A percentile compares a stretch with the other conserved stretches of the same genome.
These are phyloP conservation scores for Dallia pectoralis DNA, from an alignment of 2,797 vertebrate genomes.

Conservation along the genomic window DNA sequence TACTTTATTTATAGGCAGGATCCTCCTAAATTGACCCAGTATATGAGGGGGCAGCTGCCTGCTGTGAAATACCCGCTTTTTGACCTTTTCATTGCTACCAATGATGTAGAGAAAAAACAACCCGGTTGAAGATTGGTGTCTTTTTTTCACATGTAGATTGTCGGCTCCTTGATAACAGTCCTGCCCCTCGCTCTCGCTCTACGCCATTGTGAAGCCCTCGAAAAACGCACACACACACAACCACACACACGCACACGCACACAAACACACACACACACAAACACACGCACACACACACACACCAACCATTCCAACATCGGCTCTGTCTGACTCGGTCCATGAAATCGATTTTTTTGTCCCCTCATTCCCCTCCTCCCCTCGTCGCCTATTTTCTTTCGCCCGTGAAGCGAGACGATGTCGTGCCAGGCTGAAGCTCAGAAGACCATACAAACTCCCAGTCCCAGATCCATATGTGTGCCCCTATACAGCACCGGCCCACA, in stretches of 20 bases:
- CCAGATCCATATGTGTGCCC: constrained; percentile 47
- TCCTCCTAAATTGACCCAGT: constrained; percentile 30
- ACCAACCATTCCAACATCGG: constrained; percentile 55
- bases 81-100: constrained; percentile 32
- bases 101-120: constrained; percentile 51
- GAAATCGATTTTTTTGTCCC: constrained; percentile 70
- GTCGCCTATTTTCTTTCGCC: constrained; percentile 61
- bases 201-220: constrained; percentile 27
- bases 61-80: constrained; percentile 27
- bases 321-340: constrained; percentile 70
- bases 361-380: constrained; percentile 49
- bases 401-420: constrained; percentile 67
- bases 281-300: constrained; percentile 25
- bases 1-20: not conserved
- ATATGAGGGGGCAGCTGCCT: constrained; percentile 43
- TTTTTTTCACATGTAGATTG: constrained; percentile 62
- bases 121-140: constrained; percentile 19
- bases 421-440: constrained; percentile 58
- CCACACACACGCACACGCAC: constrained; percentile 25
- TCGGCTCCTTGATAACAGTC: constrained; percentile 56
- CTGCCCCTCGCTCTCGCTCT: constrained; percentile 47
- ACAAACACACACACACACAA: constrained; percentile 18
- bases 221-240: constrained; percentile 8
- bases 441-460: constrained; percentile 22
- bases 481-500: constrained; percentile 17